These are phyloP conservation scores for Zygogramma bicolorata DNA, from an alignment of 2,888 invertebrate species.

Conservation along the genomic window DNA sequence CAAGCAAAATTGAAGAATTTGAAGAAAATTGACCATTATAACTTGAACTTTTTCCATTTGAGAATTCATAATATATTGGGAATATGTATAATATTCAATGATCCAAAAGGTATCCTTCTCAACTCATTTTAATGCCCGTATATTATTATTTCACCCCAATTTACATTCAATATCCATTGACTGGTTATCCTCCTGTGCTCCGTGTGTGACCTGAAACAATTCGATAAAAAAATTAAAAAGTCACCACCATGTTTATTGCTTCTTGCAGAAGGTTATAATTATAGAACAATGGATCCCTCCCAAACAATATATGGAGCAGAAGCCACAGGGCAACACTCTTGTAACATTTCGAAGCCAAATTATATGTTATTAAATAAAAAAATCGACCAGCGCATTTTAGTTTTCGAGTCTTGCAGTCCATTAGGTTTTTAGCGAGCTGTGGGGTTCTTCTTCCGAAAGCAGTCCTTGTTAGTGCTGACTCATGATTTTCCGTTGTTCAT, in stretches of 20 bases:
- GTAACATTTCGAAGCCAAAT: slow-evolving; percentile 62
- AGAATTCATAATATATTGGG: too few species aligned
- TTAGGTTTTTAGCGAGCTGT: slow-evolving; percentile 42
- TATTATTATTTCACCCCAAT: too few species aligned
- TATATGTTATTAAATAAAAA: slow-evolving; percentile 63
- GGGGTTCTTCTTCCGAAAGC: slow-evolving; percentile 5
- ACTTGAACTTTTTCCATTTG: too few species aligned
- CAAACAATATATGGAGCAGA: slow-evolving; percentile 58
- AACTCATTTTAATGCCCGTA: too few species aligned
- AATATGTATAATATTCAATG: too few species aligned
- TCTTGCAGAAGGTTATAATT: slow-evolving; percentile 58
- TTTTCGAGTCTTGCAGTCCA: slow-evolving; percentile 42
- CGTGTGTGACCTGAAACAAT: not conserved
- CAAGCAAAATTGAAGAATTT: too few species aligned
- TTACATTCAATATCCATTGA: not conserved
- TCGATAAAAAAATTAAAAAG: slow-evolving; percentile 18
- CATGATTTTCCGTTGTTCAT: not conserved
- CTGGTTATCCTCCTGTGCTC: not conserved
- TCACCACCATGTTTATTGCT: slow-evolving; percentile 35
- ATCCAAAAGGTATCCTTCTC: too few species aligned
- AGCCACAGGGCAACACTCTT: slow-evolving; percentile 59
- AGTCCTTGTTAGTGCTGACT: not conserved
- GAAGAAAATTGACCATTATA: too few species aligned
- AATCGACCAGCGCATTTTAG: slow-evolving; percentile 51
- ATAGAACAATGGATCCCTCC: slow-evolving; percentile 59